Percentiles rank a stretch among this genome's conserved stretches.
These are phyloP conservation scores for human DNA, from an alignment of 2,113 vertebrate genomes.

Conservation along the genomic window GRCh38 chr3:139765001-139765500, in stretches of 20 bases:
- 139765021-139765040: neutral
- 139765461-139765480: neutral
- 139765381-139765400: neutral
- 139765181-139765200: rapidly evolving
- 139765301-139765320: neutral
- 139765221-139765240: neutral
- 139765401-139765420: neutral
- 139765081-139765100: neutral
- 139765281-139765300: neutral
- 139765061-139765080: neutral
- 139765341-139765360: neutral
- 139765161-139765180: neutral
- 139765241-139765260: neutral
- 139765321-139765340: neutral
- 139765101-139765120: neutral
- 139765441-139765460: neutral
- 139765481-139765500: neutral
- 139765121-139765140: too few relatives aligned
- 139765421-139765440: neutral
- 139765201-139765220: neutral
- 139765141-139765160: too few relatives aligned
- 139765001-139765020: neutral
- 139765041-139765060: neutral
- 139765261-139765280: neutral
- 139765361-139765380: neutral